Base-by-base conservation (phyloP, 2,888 invertebrate species). In the Metellina segmentata region DNA sequence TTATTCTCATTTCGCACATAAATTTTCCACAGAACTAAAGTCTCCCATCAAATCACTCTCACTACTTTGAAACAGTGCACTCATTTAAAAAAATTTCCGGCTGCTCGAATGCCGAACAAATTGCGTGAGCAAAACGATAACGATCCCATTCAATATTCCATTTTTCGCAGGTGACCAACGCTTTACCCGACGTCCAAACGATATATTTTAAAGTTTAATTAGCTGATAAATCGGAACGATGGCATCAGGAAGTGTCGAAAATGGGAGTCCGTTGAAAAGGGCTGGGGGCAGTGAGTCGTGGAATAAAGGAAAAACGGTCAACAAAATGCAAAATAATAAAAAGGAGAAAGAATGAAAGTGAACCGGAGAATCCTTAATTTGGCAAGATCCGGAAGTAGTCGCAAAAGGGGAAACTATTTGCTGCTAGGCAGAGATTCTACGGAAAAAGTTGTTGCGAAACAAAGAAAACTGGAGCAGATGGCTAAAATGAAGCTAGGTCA, bases 381-480 rank as follows among this genome's bases (percentile, higher is more conserved):
- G 82, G 71, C 48, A 7, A 51, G 49, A 82, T 71, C 49, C 70
- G 82, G 82, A 82, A 82, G n/a, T 19, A 9, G 61, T 6, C 9
- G 11, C 13, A 61, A 61, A 61, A 61, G 16, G 61, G 61, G 61
- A 61, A 61, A 61, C 11, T 16, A 8, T 9, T 61, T 16, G 61
- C 61, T 9, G 11, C 16, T 11, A 11, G 61, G 61, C 61, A 61
- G 61, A 61, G 61, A 61, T 61, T 16, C 61, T 16, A n/a, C 51
- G 77, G 51, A 77, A 77, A 77, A 77, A 77, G 51, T 77, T 49
- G 77, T 49, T 51, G n/a, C 49, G 7, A 51, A 77, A 77, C n/a
- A 77, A 77, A 77, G 51, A 51, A n/a, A 77, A 77, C 20, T 34
- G 51, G 52, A 77, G 77, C 77, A 77, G 77, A 77, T 77, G 77